Conservation (phyloP, 1,140 invertebrate genomes). For the Melanaphis sacchari region DNA sequence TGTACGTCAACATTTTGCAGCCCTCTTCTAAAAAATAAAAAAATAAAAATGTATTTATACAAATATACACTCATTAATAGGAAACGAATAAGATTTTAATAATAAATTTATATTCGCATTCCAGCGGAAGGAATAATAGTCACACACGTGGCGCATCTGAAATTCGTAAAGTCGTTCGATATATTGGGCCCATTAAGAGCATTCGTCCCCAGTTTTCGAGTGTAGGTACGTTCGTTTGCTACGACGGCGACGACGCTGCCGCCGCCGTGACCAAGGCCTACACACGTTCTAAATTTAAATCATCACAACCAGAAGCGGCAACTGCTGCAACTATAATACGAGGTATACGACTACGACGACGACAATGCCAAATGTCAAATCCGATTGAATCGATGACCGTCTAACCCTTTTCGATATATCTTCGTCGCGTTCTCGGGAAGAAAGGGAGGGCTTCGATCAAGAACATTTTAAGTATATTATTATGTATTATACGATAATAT, state of each 20-base stretch:
- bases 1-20: not conserved
- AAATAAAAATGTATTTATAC: not conserved
- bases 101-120: not conserved
- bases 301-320: not conserved
- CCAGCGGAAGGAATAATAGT: not conserved
- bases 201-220: not conserved
- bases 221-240: not conserved
- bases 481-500: no score
- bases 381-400: not conserved
- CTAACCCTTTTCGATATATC: not conserved
- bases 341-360: not conserved
- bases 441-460: not conserved
- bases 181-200: not conserved
- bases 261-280: constrained; percentile 28
- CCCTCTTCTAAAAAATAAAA: no score
- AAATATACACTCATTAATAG: not conserved
- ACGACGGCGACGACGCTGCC: not conserved
- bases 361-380: constrained; percentile 46
- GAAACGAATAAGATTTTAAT: not conserved
- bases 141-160: not conserved
- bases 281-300: constrained; percentile 51
- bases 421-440: not conserved
- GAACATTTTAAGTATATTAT: not conserved
- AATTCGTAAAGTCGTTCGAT: not conserved
- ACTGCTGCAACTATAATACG: not conserved